Base-by-base conservation (phyloP, 2,797 vertebrate species). In the Scolopax bukidnonensis region DNA sequence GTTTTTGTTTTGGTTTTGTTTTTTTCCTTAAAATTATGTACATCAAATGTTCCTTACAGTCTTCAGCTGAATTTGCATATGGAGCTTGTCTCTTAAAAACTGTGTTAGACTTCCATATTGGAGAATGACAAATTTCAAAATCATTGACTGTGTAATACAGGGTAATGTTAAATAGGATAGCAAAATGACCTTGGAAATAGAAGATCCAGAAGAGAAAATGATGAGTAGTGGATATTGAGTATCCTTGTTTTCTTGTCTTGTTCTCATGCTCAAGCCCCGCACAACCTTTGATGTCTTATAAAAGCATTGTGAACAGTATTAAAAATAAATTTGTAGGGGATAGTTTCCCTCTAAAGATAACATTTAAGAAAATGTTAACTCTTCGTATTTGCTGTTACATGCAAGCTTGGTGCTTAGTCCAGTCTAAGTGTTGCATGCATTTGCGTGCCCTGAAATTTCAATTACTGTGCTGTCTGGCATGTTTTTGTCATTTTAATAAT, bases 221-320 rank as follows among this genome's bases (percentile, higher is more conserved):
- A 28, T 40, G 3, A 5, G 4, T 71, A 67, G 15, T 56, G 15
- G 28, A 12, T 51, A 54, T 7, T 87, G 43, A 80, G 30, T 64
- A 43, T 71, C 21, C 25, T 67, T 9, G 27, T 25, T 84, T 93
- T 36, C 36, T 23, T 76, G 89, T 89, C 63, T 56, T 81, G 28
- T 76, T 74, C 27, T 17, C 1, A 3, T 51, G 38, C 3, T 86
- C 0, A 0, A 73, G 43, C 30, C 30, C 75, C 50, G 14, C 12
- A 68, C 28, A 86, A 4, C 9, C 2, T 89, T 67, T 63, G 14
- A 47, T 74, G 40, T 60, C 28, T 76, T 61, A 43, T 14, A 57
- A 88, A 67, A 88, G 8, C 15, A 10, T 40, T 71, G 16, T 43
- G 61, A 32, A 32, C 13, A 27, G 7, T 24, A 84, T 32, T n/a